Conservation (phyloP, 2,113 vertebrate species). For the Micromys minutus region DNA sequence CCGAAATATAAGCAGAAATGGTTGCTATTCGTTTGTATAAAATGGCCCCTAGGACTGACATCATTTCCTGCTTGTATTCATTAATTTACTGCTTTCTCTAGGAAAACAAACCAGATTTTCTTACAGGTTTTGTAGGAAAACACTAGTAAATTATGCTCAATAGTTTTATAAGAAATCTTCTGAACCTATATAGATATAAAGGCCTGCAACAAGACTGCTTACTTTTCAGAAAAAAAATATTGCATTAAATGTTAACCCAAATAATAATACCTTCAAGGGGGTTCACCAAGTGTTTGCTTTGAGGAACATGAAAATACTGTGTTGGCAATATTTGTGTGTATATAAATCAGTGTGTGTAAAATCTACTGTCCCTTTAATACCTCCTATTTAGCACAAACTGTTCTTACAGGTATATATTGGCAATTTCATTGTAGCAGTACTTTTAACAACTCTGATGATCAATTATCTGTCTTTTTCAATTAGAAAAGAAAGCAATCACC, state of each 20-base stretch:
- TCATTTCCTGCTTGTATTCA: not conserved
- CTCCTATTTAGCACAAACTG: constrained; percentile 23
- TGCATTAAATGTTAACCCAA: not conserved
- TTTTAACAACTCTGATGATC: constrained; percentile 75
- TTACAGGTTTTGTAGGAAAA: not conserved
- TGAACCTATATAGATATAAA: not conserved
- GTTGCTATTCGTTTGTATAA: not conserved
- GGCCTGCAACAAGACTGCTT: not conserved
- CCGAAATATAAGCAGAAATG: not conserved
- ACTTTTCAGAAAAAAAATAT: not conserved
- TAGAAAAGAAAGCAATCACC: constrained; percentile 77
- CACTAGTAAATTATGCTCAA: not conserved
- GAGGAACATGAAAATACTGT: not conserved
- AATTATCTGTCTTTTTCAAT: constrained; percentile 79
- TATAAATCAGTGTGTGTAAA: constrained; percentile 20
- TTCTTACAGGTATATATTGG: constrained; percentile 45
- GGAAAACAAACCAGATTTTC: not conserved
- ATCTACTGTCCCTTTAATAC: constrained; percentile 49
- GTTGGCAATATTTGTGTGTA: not conserved
- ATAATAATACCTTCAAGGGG: not conserved
- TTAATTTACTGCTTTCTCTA: not conserved
- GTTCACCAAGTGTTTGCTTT: not conserved
- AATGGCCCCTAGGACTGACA: not conserved
- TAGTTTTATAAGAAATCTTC: not conserved
- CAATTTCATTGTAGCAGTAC: constrained; percentile 59